phyloP scores from a whole-genome alignment of 2,113 vertebrate genomes.

The Xiphias gladius region DNA sequence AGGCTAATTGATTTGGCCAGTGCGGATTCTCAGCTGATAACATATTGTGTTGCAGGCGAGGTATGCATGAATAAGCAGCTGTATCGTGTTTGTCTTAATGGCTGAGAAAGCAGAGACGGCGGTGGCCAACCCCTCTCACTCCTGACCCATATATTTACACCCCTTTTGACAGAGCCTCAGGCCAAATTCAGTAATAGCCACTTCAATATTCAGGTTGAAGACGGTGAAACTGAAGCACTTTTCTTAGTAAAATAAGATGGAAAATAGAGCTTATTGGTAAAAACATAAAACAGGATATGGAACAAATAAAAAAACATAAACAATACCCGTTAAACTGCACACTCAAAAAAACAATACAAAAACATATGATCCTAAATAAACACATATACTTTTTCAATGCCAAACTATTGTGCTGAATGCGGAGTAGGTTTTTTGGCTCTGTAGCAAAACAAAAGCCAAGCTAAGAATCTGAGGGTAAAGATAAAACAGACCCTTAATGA shows the following conservation, averaged over 20 bases:
- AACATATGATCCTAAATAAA: background rate
- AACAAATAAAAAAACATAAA: background rate
- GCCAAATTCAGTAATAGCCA: slow-evolving; percentile 61
- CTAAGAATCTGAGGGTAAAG: slow-evolving; percentile 45
- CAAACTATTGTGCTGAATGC: background rate
- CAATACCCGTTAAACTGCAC: background rate
- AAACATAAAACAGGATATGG: background rate
- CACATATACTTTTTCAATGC: background rate
- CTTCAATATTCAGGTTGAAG: slow-evolving; percentile 55
- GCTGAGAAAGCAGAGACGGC: slow-evolving; percentile 51
- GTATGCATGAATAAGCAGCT: slow-evolving; percentile 74
- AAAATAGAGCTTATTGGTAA: background rate
- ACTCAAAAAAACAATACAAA: background rate
- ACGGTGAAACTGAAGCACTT: slow-evolving; percentile 21
- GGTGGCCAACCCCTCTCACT: slow-evolving; percentile 61
- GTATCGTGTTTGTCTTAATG: slow-evolving; percentile 73
- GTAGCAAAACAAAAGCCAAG: slow-evolving; percentile 36
- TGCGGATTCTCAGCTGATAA: slow-evolving; percentile 81
- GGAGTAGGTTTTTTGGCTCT: background rate
- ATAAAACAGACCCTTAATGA: slow-evolving; percentile 70
- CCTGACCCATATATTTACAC: slow-evolving; percentile 78
- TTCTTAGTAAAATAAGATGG: background rate
- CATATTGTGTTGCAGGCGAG: slow-evolving; percentile 84
- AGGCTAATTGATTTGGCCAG: slow-evolving; percentile 89
- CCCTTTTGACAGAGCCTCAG: slow-evolving; percentile 63